Conservation (phyloP, 2,113 vertebrate species). For the Melanostigma gelatinosum region DNA sequence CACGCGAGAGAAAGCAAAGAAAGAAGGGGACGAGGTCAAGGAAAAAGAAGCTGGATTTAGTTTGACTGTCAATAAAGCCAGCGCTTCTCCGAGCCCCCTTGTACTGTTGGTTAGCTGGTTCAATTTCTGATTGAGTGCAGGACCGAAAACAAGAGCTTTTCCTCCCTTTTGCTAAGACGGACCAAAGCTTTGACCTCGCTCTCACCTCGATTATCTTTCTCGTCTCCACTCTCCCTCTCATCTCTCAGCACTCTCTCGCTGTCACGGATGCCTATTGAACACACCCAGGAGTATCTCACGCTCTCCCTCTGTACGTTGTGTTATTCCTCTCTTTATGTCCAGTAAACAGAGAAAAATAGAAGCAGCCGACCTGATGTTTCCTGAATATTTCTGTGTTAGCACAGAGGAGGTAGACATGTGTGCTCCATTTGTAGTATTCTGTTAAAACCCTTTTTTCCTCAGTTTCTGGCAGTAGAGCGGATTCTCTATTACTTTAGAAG, state of each 20-base stretch:
- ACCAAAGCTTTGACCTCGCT: conserved; percentile 70
- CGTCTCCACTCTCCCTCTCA: conserved; percentile 65
- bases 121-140: conserved; percentile 70
- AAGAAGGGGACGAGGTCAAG: conserved; percentile 37
- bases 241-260: conserved; percentile 63
- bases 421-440: conserved; percentile 7
- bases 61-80: conserved; percentile 69
- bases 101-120: conserved; percentile 62
- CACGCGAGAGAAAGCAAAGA: conserved; percentile 33
- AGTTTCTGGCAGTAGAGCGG: not conserved
- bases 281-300: conserved; percentile 45
- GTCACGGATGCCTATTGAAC: conserved; percentile 61
- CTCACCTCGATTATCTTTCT: conserved; percentile 80
- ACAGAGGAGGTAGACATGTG: conserved; percentile 12
- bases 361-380: conserved; percentile 22
- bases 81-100: conserved; percentile 39
- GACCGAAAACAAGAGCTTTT: conserved; percentile 73
- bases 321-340: conserved; percentile 35
- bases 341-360: conserved; percentile 47
- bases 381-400: conserved; percentile 21
- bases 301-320: conserved; percentile 18
- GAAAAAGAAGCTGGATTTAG: conserved; percentile 48
- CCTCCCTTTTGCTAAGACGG: conserved; percentile 60
- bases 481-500: conserved; percentile 1
- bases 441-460: conserved; percentile 17